Evolutionary conservation across 2,113 vertebrate species (phyloP), one percentile per base, ranked within the genome.

Genomic region (Platysteira castanea): DNA sequence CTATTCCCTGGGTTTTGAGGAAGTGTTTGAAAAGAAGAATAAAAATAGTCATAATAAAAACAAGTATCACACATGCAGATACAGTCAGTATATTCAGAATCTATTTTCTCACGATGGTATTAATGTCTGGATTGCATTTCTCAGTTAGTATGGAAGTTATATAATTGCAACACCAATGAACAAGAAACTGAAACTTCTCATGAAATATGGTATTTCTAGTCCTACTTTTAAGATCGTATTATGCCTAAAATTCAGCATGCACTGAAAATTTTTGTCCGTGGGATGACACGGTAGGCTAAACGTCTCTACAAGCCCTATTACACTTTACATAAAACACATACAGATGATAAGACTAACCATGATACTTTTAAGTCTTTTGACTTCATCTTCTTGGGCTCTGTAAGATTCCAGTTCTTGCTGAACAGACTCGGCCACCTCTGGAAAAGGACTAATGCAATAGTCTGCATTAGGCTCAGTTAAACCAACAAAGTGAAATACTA

Each of bases 361-460:
- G 92, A 99, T 99, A 97, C 98, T 99, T 98, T 99, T 99, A 69
- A 99, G 99, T 21, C 98, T 98, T 95, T 99, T 99, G 64, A 99
- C 99, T 87, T 99, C 99, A 92, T 99, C 99, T 96, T 99, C 99
- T 95, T 99, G 99, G 20, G 99, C 98, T 97, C 99, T 98, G 96
- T 99, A 99, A 2, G 98, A 98, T 93, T 99, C 99, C 85, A 99
- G 94, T 92, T 99, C 99, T 97, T 99, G 98, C 92, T 99, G 99
- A 93, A 99, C 99, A 4, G 99, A 99, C 95, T 99, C 99, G 0
- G 99, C 99, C 87, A 99, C 99, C 96, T 99, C 99, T 92, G 99
- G 99, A 93, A 99, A 99, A 44, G 99, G 99, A 96, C 99, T 99
- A 97, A 97, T 87, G 88, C 17, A 95, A 96, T 7, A 95, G 46